Conservation (phyloP, 2,888 invertebrate species). For the Oligia latruncula region DNA sequence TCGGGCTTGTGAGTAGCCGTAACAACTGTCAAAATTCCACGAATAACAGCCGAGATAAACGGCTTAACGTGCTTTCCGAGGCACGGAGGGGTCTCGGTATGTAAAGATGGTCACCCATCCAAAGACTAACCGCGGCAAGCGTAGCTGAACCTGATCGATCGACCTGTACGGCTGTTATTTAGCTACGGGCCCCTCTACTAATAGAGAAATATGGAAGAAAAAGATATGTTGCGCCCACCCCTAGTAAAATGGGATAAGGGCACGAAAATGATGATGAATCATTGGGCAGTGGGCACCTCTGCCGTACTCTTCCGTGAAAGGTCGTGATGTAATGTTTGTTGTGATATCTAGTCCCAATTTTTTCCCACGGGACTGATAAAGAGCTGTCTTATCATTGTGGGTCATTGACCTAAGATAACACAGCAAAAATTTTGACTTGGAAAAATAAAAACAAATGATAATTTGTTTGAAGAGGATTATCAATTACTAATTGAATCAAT, state of each 20-base stretch:
- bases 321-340: neutral
- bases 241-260: neutral
- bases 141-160: no score
- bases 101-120: no score
- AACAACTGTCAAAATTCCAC: no score
- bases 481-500: neutral
- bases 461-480: constrained; percentile 17
- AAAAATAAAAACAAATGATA: neutral
- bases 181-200: neutral
- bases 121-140: no score
- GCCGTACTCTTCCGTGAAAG: neutral
- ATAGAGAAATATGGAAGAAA: neutral
- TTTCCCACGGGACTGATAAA: constrained; percentile 42
- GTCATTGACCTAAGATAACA: constrained; percentile 27
- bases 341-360: constrained; percentile 6
- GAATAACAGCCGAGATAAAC: no score
- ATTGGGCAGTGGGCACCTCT: neutral
- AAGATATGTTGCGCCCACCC: neutral
- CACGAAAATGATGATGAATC: neutral
- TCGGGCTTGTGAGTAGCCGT: no score
- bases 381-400: constrained; percentile 20
- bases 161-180: no score
- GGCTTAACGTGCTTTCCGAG: no score
- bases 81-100: no score
- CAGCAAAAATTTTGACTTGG: neutral